phyloP scores from a whole-genome alignment of 2,113 vertebrate species.

The Eurystomus gularis region DNA sequence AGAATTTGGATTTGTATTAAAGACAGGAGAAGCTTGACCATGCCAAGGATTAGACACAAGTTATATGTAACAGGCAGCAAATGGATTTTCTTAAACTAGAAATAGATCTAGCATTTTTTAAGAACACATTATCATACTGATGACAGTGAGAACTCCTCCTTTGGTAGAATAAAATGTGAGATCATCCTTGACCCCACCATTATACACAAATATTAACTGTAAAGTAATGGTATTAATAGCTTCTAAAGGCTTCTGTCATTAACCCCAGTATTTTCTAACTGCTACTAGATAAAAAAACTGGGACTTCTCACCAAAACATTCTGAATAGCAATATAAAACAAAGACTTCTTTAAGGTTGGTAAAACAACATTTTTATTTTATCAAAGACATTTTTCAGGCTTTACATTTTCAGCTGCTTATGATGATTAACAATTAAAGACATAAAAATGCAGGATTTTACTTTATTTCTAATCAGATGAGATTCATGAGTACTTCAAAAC shows the following conservation, averaged over 20 bases:
- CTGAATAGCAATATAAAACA: background rate
- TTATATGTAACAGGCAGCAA: background rate
- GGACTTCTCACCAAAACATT: background rate
- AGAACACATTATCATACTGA: background rate
- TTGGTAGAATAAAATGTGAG: background rate
- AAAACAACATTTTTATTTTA: background rate
- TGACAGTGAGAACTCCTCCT: background rate
- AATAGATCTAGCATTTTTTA: background rate
- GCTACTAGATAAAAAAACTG: background rate
- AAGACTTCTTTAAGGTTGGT: background rate
- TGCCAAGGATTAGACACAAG: background rate
- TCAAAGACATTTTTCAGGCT: background rate
- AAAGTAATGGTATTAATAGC: background rate
- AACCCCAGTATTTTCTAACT: background rate
- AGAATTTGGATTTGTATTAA: background rate
- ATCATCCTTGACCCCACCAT: background rate
- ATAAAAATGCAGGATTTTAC: background rate
- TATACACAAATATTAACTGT: background rate
- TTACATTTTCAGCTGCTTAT: background rate
- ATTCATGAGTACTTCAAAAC: background rate
- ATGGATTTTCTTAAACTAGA: background rate
- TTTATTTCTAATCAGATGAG: background rate
- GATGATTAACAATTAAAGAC: background rate
- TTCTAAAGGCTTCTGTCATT: background rate
- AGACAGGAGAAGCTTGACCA: background rate